phyloP scores from a whole-genome alignment of 2,113 vertebrate species.

The Platichthys flesus region DNA sequence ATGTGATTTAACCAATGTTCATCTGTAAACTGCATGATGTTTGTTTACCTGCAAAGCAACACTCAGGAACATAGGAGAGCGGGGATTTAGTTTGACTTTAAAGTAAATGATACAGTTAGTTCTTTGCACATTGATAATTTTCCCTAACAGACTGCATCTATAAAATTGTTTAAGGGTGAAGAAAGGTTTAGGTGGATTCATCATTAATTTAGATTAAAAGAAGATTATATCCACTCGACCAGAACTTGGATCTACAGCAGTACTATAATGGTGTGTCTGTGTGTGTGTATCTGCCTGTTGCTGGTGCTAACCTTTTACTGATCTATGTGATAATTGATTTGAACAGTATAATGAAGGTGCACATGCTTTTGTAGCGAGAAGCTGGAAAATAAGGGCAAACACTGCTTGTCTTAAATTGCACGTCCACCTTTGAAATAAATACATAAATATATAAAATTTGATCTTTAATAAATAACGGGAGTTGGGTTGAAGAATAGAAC shows the following conservation, averaged over 20 bases:
- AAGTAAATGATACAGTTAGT: slow-evolving; percentile 18
- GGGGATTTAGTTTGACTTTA: neutral
- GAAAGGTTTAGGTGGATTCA: slow-evolving; percentile 19
- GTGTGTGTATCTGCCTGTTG: neutral
- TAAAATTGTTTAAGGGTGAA: slow-evolving; percentile 12
- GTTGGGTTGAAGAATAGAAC: neutral
- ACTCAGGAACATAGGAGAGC: slow-evolving; percentile 2
- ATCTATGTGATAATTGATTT: slow-evolving; percentile 25
- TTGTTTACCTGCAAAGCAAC: slow-evolving; percentile 16
- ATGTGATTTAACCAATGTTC: neutral
- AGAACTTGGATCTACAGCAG: no score
- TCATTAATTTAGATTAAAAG: neutral
- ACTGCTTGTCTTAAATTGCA: slow-evolving; percentile 52
- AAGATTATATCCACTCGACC: no score
- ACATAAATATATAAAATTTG: slow-evolving; percentile 72
- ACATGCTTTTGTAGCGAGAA: slow-evolving; percentile 34
- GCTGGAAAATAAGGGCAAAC: slow-evolving; percentile 25
- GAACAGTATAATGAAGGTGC: neutral
- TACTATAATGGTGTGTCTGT: neutral
- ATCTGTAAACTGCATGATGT: slow-evolving; percentile 7
- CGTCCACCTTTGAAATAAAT: slow-evolving; percentile 74
- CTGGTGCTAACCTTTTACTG: slow-evolving; percentile 9
- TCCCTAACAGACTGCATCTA: neutral
- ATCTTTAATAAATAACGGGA: slow-evolving; percentile 65
- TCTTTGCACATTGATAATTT: slow-evolving; percentile 3